Evolutionary conservation across 2,113 vertebrate genomes (phyloP), one percentile per base, ranked within the genome.

Genomic region (Cyphomyrus discorhynchus): DNA sequence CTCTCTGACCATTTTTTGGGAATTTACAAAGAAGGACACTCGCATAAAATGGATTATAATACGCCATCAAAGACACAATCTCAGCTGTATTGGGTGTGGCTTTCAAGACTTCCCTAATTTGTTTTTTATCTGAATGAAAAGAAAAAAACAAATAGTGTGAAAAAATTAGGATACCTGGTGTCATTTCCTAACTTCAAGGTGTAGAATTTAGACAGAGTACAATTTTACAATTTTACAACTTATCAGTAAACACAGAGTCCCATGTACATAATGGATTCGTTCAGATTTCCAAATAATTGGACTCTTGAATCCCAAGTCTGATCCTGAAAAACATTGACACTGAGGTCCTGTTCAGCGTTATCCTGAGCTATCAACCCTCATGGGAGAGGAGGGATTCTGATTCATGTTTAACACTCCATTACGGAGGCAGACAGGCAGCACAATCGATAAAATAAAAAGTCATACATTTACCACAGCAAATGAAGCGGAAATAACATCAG

Each of bases 371-470:
- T 42, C 17, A 62, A 21, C 53, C 39, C 50, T 58, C 21, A 84
- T 52, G 21, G 74, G 89, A 46, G 70, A 70, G 87, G 21, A 90
- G 47, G 89, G 74, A 24, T 62, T 58, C 56, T 62, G 88, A 88
- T 62, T 90, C 62, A 89, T 82, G 88, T 89, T 70, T 62, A 74
- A 83, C 90, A 90, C 77, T 58, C 62, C 58, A 47, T 58, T 58
- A n/a, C 7, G 77, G 92, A 89, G 89, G 92, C 70, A 87, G 91
- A 92, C 82, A 94, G 93, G 94, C 89, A 92, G 93, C 52, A 58
- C 50, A 89, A 53, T 77, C 2, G 4, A 56, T 53, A 88, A 45
- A 90, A 47, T 46, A 84, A 84, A 47, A 85, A 85, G 46, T 49
- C 35, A 88, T 58, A 93, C 92, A 90, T 85, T 89, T 86, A 89